A percentile compares a stretch with the other conserved stretches of the same genome.
Conservation (phyloP, 2,888 invertebrate genomes). For the Microctonus aethiopoides region DNA sequence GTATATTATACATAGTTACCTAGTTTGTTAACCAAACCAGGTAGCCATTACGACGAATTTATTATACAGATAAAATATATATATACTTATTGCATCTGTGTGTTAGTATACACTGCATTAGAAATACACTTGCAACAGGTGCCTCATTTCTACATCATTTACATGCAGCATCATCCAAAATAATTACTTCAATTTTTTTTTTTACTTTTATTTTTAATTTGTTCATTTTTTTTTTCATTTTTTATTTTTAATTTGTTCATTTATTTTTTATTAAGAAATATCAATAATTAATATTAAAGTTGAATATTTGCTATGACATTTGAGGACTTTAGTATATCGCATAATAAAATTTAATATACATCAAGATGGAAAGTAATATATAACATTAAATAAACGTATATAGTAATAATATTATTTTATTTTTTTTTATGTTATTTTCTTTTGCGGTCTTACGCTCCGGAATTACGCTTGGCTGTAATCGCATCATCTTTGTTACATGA, state of each 20-base stretch:
- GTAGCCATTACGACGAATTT: not conserved
- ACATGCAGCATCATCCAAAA: not conserved
- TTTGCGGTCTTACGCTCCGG: constrained; percentile 43
- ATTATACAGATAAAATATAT: not conserved
- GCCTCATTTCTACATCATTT: not conserved
- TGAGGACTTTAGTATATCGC: not conserved
- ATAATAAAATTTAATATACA: constrained; percentile 13
- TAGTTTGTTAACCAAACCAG: not conserved
- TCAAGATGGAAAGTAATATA: not conserved
- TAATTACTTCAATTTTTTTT: not conserved
- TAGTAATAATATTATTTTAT: not conserved
- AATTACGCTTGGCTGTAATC: constrained; percentile 62
- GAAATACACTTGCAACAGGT: not conserved
- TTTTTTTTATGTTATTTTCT: not conserved
- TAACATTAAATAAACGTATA: not conserved
- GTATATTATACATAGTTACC: not conserved
- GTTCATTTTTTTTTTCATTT: no score
- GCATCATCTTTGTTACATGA: constrained; percentile 32
- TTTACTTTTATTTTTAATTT: not conserved
- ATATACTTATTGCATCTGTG: not conserved
- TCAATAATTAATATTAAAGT: not conserved
- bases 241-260: no score
- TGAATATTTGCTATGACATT: not conserved
- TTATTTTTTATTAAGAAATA: no score
- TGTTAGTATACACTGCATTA: not conserved